These are phyloP conservation scores for Aethina tumida DNA, from an alignment of 1,140 invertebrate genomes.

Conservation along the genomic window DNA sequence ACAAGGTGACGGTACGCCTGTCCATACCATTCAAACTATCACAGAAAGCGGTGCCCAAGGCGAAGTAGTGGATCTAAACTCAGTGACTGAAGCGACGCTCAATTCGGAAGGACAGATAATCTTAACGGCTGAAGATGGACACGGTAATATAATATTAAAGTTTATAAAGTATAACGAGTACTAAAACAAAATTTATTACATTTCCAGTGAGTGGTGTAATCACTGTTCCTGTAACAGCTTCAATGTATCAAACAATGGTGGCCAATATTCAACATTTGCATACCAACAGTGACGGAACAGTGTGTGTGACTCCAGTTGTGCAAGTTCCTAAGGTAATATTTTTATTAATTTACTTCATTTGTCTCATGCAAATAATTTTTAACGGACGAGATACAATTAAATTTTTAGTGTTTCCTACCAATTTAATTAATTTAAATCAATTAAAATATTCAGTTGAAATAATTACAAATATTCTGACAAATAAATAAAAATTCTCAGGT, in stretches of 20 bases:
- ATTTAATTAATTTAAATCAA: no score
- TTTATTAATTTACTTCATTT: neutral
- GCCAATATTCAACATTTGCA: slow-evolving; percentile 79
- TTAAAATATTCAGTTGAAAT: no score
- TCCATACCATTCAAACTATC: slow-evolving; percentile 71
- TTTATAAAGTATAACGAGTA: neutral
- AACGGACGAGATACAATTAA: no score
- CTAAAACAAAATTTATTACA: slow-evolving; percentile 1
- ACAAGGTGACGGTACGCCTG: slow-evolving; percentile 59
- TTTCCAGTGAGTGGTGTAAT: slow-evolving; percentile 89
- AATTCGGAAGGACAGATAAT: slow-evolving; percentile 91
- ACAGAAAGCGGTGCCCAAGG: slow-evolving; percentile 53
- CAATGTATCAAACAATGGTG: slow-evolving; percentile 94
- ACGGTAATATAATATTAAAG: slow-evolving; percentile 50
- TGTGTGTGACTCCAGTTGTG: slow-evolving; percentile 72
- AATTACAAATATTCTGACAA: no score
- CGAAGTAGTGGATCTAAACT: slow-evolving; percentile 78
- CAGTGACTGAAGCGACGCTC: slow-evolving; percentile 74
- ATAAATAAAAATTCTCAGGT: slow-evolving; percentile 36
- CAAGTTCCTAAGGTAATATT: slow-evolving; percentile 56
- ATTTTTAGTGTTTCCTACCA: no score
- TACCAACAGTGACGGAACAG: slow-evolving; percentile 61
- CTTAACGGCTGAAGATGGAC: slow-evolving; percentile 86
- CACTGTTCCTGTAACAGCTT: slow-evolving; percentile 86
- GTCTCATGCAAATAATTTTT: slow-evolving; percentile 11